phyloP scores from a whole-genome alignment of 2,888 invertebrate genomes.

The Agrotis ipsilon region DNA sequence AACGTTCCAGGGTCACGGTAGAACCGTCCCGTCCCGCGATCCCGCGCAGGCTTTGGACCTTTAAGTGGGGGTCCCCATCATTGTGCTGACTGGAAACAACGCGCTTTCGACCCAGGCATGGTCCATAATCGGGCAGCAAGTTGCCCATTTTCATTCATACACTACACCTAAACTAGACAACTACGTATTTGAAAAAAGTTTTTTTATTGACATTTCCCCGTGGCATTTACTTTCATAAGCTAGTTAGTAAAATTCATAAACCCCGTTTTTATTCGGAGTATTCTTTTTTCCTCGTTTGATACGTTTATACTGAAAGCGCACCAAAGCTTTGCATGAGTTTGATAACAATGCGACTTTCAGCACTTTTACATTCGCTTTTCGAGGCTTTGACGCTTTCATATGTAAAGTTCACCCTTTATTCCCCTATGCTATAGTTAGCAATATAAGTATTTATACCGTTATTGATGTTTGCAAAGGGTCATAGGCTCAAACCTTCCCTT shows the following conservation, averaged over 20 bases:
- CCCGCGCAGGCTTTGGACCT: no score
- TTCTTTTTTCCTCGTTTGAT: constrained; percentile 36
- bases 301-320: constrained; percentile 43
- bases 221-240: background rate
- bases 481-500: constrained; percentile 7
- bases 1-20: no score
- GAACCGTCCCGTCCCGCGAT: no score
- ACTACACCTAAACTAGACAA: no score
- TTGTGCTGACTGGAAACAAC: no score
- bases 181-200: no score
- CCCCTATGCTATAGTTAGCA: constrained; percentile 16
- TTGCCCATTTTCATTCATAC: no score
- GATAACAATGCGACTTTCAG: constrained; percentile 60
- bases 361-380: constrained; percentile 35
- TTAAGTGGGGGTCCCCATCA: no score
- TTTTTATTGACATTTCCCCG: no score
- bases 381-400: constrained; percentile 59
- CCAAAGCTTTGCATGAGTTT: constrained; percentile 47
- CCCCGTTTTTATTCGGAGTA: constrained; percentile 31
- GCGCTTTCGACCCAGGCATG: no score
- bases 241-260: constrained; percentile 35
- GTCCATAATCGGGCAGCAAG: no score
- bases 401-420: constrained; percentile 50
- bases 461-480: constrained; percentile 37
- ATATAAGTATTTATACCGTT: constrained; percentile 18